A percentile compares a stretch with the other conserved stretches of the same genome.
These are phyloP conservation scores for Amblyornis subalaris DNA, from an alignment of 2,113 vertebrate species.

Conservation along the genomic window DNA sequence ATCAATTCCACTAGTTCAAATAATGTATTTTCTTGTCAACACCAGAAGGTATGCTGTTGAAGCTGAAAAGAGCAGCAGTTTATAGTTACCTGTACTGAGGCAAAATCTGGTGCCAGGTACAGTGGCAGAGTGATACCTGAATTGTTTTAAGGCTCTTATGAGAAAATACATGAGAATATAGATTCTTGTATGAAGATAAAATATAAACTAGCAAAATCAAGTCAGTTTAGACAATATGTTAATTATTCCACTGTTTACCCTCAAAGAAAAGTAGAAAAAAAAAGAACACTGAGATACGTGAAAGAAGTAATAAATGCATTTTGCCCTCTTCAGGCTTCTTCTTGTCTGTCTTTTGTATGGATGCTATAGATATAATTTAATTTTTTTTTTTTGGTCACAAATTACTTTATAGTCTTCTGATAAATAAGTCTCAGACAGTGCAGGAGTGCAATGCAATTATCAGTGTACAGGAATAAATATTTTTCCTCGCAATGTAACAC, in stretches of 20 bases:
- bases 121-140: not conserved
- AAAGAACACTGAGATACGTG: not conserved
- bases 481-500: not conserved
- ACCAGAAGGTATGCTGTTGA: not conserved
- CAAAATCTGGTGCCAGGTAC: not conserved
- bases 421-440: not conserved
- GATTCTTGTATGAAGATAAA: not conserved
- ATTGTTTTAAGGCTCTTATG: not conserved
- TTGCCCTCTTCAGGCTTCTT: not conserved
- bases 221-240: not conserved
- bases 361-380: not conserved
- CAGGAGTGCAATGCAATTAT: not conserved
- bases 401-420: not conserved
- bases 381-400: not conserved
- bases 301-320: not conserved
- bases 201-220: not conserved
- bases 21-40: not conserved
- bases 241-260: not conserved
- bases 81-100: not conserved
- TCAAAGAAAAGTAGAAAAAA: not conserved
- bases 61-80: not conserved
- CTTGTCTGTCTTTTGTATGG: not conserved
- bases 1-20: not conserved
- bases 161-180: not conserved
- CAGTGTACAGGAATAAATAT: not conserved